Conservation (phyloP, 1,140 invertebrate species). For the Drosophila watanabei region DNA sequence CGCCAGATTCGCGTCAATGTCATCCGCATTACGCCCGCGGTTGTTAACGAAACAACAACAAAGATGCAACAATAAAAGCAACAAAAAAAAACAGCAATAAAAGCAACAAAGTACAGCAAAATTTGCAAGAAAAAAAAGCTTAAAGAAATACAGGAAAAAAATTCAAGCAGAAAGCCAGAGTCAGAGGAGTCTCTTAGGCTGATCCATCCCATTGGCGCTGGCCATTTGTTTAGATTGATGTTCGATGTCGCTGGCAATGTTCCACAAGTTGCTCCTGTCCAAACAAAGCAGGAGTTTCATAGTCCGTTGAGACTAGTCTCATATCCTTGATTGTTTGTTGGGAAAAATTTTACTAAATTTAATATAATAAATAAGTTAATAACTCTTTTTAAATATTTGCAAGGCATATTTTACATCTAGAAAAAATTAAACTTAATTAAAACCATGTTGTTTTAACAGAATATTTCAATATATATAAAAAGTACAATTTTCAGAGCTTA, state of each 20-base stretch:
- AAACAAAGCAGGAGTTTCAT: not conserved
- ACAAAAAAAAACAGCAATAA: constrained; percentile 1
- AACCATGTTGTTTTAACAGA: too few species aligned
- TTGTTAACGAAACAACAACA: constrained; percentile 15
- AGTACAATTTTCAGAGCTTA: too few species aligned
- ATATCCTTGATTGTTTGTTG: not conserved
- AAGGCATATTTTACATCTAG: too few species aligned
- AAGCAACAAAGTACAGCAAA: not conserved
- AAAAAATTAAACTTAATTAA: too few species aligned
- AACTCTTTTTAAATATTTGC: too few species aligned
- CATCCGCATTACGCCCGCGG: constrained; percentile 65
- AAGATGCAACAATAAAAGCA: constrained; percentile 2
- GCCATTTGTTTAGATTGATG: constrained; percentile 41
- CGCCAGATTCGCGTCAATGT: constrained; percentile 76
- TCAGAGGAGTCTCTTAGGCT: constrained; percentile 25
- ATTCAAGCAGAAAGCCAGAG: not conserved
- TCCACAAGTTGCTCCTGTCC: constrained; percentile 27
- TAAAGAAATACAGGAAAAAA: constrained; percentile 1
- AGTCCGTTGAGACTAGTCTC: not conserved
- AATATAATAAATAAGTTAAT: too few species aligned
- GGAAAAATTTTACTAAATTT: not conserved
- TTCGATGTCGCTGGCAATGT: constrained; percentile 25
- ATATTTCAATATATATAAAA: too few species aligned
- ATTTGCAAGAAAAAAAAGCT: not conserved
- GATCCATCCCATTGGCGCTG: constrained; percentile 16